These are phyloP conservation scores for Orius laevigatus DNA, from an alignment of 1,140 invertebrate genomes.

Conservation along the genomic window DNA sequence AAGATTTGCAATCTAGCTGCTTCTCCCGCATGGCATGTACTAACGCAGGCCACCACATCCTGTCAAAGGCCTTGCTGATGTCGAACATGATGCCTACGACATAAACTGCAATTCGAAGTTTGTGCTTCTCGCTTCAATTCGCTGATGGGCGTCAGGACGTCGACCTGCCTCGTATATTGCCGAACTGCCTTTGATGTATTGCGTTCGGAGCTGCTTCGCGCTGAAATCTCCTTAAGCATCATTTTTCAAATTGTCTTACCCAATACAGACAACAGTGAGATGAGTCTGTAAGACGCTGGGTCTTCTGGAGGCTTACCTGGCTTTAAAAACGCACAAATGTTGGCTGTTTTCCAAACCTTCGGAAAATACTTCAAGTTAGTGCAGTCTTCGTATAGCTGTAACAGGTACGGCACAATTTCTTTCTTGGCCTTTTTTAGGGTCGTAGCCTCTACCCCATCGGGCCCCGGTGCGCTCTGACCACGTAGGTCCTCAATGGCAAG, in stretches of 20 bases:
- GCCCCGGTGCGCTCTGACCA: background rate
- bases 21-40: background rate
- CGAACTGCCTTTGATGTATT: conserved; percentile 23
- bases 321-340: conserved; percentile 1
- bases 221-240: conserved; percentile 12
- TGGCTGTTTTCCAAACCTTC: conserved; percentile 6
- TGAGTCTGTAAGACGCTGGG: background rate
- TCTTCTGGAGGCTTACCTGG: background rate
- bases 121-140: background rate
- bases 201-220: conserved; percentile 13
- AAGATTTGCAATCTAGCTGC: too few relatives aligned
- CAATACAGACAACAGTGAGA: background rate
- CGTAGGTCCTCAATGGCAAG: background rate
- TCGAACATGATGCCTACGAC: background rate
- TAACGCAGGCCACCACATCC: background rate
- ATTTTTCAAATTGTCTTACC: background rate
- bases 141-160: conserved; percentile 26
- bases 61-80: background rate
- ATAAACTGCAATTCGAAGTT: background rate
- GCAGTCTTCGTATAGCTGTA: background rate
- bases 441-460: background rate
- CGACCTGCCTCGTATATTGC: conserved; percentile 21
- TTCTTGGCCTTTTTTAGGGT: background rate
- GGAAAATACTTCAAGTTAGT: background rate
- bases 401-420: background rate